These are phyloP conservation scores for Procambarus virginalis DNA, from an alignment of 1,140 invertebrate genomes.

Conservation along the genomic window DNA sequence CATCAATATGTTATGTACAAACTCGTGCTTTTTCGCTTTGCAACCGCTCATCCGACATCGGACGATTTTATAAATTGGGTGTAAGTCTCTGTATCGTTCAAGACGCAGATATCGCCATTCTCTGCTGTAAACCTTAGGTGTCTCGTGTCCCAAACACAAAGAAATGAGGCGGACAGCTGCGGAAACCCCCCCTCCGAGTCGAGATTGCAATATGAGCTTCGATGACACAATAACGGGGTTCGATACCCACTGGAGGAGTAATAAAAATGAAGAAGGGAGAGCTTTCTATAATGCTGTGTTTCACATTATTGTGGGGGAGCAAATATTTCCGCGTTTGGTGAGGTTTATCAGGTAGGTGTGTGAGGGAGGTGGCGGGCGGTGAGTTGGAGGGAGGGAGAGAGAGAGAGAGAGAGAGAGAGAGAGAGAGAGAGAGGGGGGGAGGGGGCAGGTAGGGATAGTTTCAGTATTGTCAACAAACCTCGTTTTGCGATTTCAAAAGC, in stretches of 20 bases:
- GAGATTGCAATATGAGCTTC: conserved; percentile 59
- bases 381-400: neutral
- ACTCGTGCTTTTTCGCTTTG: conserved; percentile 10
- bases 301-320: conserved; percentile 42
- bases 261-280: conserved; percentile 56
- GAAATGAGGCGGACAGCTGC: conserved; percentile 23
- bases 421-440: too few relatives aligned
- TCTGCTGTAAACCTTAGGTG: neutral
- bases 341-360: neutral
- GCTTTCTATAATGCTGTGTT: conserved; percentile 48
- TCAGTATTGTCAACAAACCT: too few relatives aligned
- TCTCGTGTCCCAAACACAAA: conserved; percentile 47
- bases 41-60: conserved; percentile 40
- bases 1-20: conserved; percentile 29
- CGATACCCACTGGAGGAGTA: conserved; percentile 57
- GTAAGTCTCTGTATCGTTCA: conserved; percentile 22
- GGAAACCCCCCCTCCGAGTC: conserved; percentile 24
- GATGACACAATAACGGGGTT: conserved; percentile 56
- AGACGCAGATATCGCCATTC: conserved; percentile 6
- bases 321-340: conserved; percentile 29
- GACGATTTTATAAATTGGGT: conserved; percentile 51
- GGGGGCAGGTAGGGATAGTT: too few relatives aligned
- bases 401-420: too few relatives aligned
- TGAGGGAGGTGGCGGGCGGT: neutral
- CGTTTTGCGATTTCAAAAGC: too few relatives aligned